phyloP scores from a whole-genome alignment of 2,797 vertebrate species.

The Anabacerthia variegaticeps region DNA sequence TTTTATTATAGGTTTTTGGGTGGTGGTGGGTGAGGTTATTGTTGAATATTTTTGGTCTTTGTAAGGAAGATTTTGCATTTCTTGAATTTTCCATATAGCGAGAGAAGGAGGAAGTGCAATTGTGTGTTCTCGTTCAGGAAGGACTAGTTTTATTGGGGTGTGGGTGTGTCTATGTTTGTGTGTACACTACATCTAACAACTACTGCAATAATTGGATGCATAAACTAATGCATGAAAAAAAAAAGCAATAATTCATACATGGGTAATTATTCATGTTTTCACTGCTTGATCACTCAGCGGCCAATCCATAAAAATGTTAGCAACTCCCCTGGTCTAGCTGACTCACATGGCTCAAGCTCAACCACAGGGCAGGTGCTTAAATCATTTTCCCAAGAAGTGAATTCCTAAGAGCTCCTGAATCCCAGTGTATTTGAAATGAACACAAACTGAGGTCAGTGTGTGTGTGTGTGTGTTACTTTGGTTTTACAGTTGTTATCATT shows the following conservation, averaged over 20 bases:
- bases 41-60: neutral
- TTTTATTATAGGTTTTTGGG: neutral
- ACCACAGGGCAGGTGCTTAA: neutral
- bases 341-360: neutral
- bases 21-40: neutral
- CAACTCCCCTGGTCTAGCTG: neutral
- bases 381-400: neutral
- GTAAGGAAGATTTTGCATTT: neutral
- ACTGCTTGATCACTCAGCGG: neutral
- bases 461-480: neutral
- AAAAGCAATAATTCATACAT: conserved; percentile 43
- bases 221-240: neutral
- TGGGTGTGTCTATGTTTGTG: too few species aligned
- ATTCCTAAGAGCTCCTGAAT: neutral
- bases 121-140: neutral
- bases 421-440: neutral
- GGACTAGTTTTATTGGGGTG: neutral
- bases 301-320: neutral
- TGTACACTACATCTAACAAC: neutral
- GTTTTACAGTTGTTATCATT: neutral
- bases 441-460: neutral
- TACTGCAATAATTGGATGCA: conserved; percentile 27
- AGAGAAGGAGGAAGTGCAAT: neutral
- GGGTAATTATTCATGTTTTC: neutral
- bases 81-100: neutral